phyloP scores from a whole-genome alignment of 2,113 vertebrate species.

The Maccullochella peelii region DNA sequence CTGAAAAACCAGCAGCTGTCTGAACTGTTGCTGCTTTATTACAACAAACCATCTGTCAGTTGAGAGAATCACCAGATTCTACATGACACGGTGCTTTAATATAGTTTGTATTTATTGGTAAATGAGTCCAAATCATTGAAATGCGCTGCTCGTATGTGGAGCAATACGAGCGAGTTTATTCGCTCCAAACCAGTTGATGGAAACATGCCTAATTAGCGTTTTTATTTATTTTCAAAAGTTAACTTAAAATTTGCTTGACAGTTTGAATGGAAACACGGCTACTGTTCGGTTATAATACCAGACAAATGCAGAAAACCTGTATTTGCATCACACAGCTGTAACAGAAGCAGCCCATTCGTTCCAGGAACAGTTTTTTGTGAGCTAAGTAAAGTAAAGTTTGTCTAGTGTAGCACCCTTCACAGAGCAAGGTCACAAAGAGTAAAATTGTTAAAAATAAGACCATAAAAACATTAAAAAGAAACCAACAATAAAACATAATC shows the following conservation, averaged over 20 bases:
- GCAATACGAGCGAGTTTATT: too few species aligned
- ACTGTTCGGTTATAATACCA: not conserved
- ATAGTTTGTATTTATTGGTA: not conserved
- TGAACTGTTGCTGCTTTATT: not conserved
- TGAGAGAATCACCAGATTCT: not conserved
- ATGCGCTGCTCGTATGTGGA: not conserved
- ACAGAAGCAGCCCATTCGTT: not conserved
- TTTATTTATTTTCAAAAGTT: too few species aligned
- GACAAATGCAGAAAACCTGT: not conserved
- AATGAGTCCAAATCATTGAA: not conserved
- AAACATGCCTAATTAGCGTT: too few species aligned
- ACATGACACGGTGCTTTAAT: accelerated
- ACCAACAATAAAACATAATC: too few species aligned
- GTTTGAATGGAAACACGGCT: too few species aligned
- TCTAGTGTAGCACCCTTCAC: too few species aligned
- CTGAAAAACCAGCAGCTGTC: not conserved
- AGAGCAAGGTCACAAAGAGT: too few species aligned
- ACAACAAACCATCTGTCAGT: not conserved
- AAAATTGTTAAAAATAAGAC: too few species aligned
- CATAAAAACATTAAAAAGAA: too few species aligned
- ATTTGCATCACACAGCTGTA: not conserved
- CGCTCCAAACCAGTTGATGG: too few species aligned
- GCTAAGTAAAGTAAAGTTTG: too few species aligned
- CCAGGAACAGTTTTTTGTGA: not conserved
- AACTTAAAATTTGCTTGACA: too few species aligned